Base-by-base conservation (phyloP, 2,888 invertebrate genomes). In the Diplazon laetatorius region DNA sequence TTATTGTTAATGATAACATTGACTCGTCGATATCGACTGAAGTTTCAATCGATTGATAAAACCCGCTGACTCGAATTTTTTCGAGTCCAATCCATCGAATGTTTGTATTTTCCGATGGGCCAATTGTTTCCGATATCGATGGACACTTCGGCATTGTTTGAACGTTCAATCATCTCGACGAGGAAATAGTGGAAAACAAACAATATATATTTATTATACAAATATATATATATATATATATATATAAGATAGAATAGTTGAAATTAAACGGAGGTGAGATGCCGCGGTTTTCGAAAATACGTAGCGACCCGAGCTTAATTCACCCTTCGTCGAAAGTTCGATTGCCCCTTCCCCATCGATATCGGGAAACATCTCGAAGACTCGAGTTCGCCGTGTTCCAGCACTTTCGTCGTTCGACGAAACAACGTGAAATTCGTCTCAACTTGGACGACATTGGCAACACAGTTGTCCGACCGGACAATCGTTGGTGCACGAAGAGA, bases 291-390 rank as follows among this genome's bases (percentile, higher is more conserved):
- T 60, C 65, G 77, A 80, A 83, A 81, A 82, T 80, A 76, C 62
- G 73, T 10, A 82, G 82, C 80, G 82, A 82, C 83, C 82, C 82
- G 82, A 84, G 83, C 83, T 86, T 86, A 84, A 86, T 86, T 86
- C 82, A 83, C 80, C 80, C 84, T 82, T 85, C 83, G 81, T 73
- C 65, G 66, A 55, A 73, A 78, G 76, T 77, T 82, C 82, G 82
- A 82, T 82, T 79, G 74, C 62, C 76, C 62, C 76, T 52, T 81
- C 81, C 81, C 46, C 80, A 82, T 78, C 78, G 73, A 78, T 80
- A 78, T 75, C 72, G 52, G 39, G 63, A 12, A 14, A 60, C 46
- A 50, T 22, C 62, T 18, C 22, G 62, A n/a, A n/a, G 63, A 70
- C 70, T 75, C 65, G 57, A n/a, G 39, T 18, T n/a, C 48, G 18